Evolutionary conservation across 2,888 invertebrate species (phyloP).

Genomic region (Cryptophagus acutangulus): DNA sequence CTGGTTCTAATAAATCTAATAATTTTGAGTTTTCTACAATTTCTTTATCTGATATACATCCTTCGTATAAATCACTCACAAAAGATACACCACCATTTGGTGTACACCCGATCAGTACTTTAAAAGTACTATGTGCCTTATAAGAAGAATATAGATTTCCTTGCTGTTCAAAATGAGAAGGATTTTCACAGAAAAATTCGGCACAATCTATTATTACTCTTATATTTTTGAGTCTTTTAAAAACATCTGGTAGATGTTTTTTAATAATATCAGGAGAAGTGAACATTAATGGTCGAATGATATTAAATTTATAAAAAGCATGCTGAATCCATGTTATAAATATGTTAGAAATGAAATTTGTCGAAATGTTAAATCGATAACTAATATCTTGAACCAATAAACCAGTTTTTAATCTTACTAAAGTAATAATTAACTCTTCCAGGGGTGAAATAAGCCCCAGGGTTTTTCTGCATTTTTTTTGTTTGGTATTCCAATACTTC

Average conservation of each 20-base stretch:
- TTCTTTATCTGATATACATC: conserved; percentile 24
- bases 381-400: conserved; percentile 7
- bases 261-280: conserved; percentile 8
- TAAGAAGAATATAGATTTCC: conserved; percentile 27
- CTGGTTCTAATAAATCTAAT: conserved; percentile 18
- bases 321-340: conserved; percentile 18
- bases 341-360: conserved; percentile 16
- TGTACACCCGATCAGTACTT: conserved; percentile 24
- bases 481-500: too few relatives aligned
- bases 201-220: conserved; percentile 25
- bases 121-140: conserved; percentile 27
- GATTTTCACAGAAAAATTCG: conserved; percentile 25
- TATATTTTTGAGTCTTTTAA: conserved; percentile 15
- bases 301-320: conserved; percentile 19
- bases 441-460: too few relatives aligned
- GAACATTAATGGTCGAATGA: conserved; percentile 19
- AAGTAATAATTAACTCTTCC: conserved; percentile 15
- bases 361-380: conserved; percentile 17
- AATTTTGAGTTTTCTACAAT: conserved; percentile 20
- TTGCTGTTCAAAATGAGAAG: conserved; percentile 26
- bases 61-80: conserved; percentile 26
- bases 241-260: conserved; percentile 10
- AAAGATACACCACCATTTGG: conserved; percentile 23
- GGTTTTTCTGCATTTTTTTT: neutral
- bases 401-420: conserved; percentile 6